Evolutionary conservation across 2,888 invertebrate genomes (phyloP).

Genomic region (Ceraclea dissimilis): DNA sequence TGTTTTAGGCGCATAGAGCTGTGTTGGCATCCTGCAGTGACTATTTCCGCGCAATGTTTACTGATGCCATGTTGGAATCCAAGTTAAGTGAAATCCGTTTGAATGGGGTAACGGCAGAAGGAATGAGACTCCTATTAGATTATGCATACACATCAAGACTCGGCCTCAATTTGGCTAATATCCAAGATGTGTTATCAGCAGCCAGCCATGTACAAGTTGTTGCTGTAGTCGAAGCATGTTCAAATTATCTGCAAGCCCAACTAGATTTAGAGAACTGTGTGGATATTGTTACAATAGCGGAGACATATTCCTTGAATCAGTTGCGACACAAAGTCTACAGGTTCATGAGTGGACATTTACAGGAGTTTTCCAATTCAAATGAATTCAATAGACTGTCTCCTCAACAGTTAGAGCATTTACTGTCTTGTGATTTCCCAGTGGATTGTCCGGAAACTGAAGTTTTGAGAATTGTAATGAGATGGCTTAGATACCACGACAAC

Average conservation of each 20-base stretch:
- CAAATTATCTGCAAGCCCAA: conserved; percentile 56
- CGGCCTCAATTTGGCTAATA: conserved; percentile 52
- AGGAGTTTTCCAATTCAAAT: conserved; percentile 50
- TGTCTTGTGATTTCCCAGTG: conserved; percentile 60
- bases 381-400: conserved; percentile 55
- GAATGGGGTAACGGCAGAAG: conserved; percentile 58
- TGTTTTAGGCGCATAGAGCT: conserved; percentile 55
- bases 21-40: conserved; percentile 66
- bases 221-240: conserved; percentile 59
- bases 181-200: conserved; percentile 61
- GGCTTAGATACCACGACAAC: conserved; percentile 45
- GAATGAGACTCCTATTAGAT: conserved; percentile 56
- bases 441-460: conserved; percentile 58
- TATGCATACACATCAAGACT: conserved; percentile 63
- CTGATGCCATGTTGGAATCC: conserved; percentile 60
- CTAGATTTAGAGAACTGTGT: conserved; percentile 63
- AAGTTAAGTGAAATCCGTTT: conserved; percentile 55
- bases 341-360: conserved; percentile 57
- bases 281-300: conserved; percentile 62
- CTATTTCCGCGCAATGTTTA: conserved; percentile 71
- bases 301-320: conserved; percentile 55
- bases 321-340: conserved; percentile 54
- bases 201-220: conserved; percentile 60
- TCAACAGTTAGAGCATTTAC: conserved; percentile 53
- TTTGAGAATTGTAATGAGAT: conserved; percentile 50